These are phyloP conservation scores for Lordiphosa fenestrarum DNA, from an alignment of 2,888 invertebrate genomes.

Conservation along the genomic window DNA sequence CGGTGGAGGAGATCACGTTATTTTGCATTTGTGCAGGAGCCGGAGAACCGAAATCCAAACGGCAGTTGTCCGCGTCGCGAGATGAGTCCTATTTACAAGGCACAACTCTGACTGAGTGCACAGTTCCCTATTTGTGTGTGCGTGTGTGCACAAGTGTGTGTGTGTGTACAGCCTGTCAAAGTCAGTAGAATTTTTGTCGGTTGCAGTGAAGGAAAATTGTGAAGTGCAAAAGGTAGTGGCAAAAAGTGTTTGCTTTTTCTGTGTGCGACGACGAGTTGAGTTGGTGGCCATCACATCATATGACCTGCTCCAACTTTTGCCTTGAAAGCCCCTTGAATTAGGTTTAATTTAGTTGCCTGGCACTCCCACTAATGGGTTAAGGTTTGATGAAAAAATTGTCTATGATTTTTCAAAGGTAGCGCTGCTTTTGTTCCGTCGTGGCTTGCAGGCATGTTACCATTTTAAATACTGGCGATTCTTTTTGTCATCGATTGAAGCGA, in stretches of 20 bases:
- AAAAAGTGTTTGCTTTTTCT: conserved; percentile 35
- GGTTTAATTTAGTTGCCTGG: conserved; percentile 46
- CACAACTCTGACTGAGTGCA: conserved; percentile 56
- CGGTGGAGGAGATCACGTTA: conserved; percentile 50
- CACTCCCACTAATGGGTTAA: conserved; percentile 6
- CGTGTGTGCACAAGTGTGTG: conserved; percentile 1
- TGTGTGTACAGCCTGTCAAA: conserved; percentile 55
- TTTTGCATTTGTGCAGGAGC: conserved; percentile 68
- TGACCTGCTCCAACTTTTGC: conserved; percentile 17
- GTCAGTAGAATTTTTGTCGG: conserved; percentile 66
- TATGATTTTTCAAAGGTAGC: neutral
- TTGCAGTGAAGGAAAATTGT: conserved; percentile 57
- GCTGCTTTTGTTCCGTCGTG: no score
- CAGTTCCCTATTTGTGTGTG: conserved; percentile 17
- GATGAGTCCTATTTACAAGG: conserved; percentile 72
- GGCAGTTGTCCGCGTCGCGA: conserved; percentile 60
- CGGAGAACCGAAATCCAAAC: conserved; percentile 37
- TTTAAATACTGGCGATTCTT: no score
- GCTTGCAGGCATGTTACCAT: no score
- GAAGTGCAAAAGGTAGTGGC: conserved; percentile 44
- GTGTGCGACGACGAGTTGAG: neutral
- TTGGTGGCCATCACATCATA: conserved; percentile 1
- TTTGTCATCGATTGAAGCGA: no score
- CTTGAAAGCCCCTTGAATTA: conserved; percentile 62
- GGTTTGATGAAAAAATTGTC: neutral